These are phyloP conservation scores for Sarotherodon lohbergeri DNA, from an alignment of 2,113 vertebrate species.

Conservation along the genomic window DNA sequence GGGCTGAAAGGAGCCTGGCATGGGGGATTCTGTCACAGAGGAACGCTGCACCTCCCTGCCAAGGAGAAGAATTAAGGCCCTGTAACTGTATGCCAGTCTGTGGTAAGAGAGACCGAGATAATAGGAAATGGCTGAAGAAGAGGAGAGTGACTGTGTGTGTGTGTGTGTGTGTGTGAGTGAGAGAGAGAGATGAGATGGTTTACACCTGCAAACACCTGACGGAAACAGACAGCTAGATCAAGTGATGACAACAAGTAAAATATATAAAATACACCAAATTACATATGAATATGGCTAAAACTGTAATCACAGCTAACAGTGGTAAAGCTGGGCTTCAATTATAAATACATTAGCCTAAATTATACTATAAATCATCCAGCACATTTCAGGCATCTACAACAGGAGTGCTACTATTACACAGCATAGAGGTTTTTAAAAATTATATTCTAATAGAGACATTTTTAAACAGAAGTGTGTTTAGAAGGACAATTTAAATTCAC, in stretches of 20 bases:
- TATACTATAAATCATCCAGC: neutral
- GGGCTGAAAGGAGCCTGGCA: constrained; percentile 66
- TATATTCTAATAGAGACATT: neutral
- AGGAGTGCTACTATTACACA: neutral
- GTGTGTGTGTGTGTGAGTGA: neutral
- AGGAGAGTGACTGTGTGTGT: neutral
- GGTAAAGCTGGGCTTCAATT: neutral
- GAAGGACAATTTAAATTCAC: neutral
- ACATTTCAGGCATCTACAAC: neutral
- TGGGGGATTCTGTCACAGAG: constrained; percentile 49
- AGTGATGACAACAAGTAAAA: neutral
- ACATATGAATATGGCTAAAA: neutral
- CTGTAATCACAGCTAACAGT: neutral
- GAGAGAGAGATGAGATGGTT: neutral
- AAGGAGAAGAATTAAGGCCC: constrained; percentile 61
- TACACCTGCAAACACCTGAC: constrained; percentile 3
- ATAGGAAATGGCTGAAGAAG: neutral
- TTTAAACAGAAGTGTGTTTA: neutral
- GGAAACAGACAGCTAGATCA: neutral
- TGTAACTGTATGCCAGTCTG: constrained; percentile 50
- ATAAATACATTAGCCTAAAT: neutral
- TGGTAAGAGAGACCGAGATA: neutral
- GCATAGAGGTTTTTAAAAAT: neutral
- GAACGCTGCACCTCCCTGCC: constrained; percentile 60
- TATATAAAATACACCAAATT: neutral